A percentile compares a stretch with the other conserved stretches of the same genome.
These are phyloP conservation scores for Ailuropoda melanoleuca DNA, from an alignment of 2,113 vertebrate species.

Conservation along the genomic window DNA sequence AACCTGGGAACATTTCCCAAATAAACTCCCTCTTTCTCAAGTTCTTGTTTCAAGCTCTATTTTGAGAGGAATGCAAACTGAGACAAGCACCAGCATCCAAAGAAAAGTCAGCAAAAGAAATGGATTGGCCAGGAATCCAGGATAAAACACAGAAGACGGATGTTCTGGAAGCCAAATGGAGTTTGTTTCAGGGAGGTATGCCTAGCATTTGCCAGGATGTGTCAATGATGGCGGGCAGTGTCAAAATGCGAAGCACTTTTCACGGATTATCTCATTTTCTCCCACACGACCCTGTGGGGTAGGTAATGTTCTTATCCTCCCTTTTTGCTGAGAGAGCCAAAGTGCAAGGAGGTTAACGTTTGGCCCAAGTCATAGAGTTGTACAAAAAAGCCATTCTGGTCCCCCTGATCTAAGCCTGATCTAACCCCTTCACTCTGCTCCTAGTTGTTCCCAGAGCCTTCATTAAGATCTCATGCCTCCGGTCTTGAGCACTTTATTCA, in stretches of 20 bases:
- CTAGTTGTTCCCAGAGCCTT: background rate
- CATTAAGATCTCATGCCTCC: background rate
- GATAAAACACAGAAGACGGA: background rate
- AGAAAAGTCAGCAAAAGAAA: background rate
- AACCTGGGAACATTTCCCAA: background rate
- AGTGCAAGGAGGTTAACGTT: background rate
- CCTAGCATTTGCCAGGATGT: background rate
- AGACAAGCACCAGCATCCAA: background rate
- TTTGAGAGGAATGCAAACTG: background rate
- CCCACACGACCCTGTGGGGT: background rate
- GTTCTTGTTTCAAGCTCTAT: background rate
- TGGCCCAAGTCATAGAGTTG: background rate
- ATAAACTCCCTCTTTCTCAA: background rate
- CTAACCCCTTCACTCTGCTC: background rate
- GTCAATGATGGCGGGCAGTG: background rate
- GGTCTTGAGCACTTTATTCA: background rate
- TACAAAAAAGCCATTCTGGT: background rate
- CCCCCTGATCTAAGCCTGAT: background rate
- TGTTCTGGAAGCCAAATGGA: background rate
- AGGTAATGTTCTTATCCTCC: background rate
- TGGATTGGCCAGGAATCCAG: background rate
- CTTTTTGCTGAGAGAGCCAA: background rate
- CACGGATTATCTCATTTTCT: background rate
- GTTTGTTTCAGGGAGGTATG: background rate
- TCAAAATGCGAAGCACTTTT: background rate